These are phyloP conservation scores for Smittia sp. DNA, from an alignment of 2,888 invertebrate genomes.

Conservation along the genomic window DNA sequence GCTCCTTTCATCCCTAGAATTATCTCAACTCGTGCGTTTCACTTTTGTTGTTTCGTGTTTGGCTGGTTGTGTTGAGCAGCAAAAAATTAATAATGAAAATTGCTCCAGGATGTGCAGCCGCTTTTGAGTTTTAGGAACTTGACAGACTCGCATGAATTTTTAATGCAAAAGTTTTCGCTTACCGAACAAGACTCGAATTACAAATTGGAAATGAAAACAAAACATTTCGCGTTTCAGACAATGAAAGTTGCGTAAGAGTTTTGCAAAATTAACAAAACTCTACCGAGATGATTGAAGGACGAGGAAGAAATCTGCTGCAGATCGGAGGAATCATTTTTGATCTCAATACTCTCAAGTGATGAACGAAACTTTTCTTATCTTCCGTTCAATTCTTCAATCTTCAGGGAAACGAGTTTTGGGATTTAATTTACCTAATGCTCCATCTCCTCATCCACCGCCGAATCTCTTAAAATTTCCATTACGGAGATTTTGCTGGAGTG, in stretches of 20 bases:
- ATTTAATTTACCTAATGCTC: slow-evolving; percentile 13
- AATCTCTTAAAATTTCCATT: neutral
- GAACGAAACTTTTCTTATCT: neutral
- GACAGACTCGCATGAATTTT: neutral
- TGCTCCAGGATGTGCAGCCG: neutral
- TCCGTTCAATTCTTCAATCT: neutral
- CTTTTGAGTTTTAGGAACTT: too few relatives aligned
- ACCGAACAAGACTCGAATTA: neutral
- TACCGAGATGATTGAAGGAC: too few relatives aligned
- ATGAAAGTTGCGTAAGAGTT: too few relatives aligned
- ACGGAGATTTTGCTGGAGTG: too few relatives aligned
- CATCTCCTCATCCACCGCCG: neutral
- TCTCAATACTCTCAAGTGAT: too few relatives aligned
- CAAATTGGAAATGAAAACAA: too few relatives aligned
- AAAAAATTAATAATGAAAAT: neutral
- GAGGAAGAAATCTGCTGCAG: too few relatives aligned
- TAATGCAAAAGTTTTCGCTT: neutral
- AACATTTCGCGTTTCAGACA: too few relatives aligned
- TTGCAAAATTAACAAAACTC: too few relatives aligned
- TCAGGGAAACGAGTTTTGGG: neutral
- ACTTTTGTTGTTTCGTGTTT: neutral
- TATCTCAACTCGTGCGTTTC: neutral
- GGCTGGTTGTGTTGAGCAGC: neutral
- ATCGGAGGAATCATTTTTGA: too few relatives aligned
- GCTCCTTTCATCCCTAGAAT: too few relatives aligned